A percentile compares a stretch with the other conserved stretches of the same genome.
These are phyloP conservation scores for Lottia scabra DNA, from an alignment of 2,888 invertebrate species.

Conservation along the genomic window DNA sequence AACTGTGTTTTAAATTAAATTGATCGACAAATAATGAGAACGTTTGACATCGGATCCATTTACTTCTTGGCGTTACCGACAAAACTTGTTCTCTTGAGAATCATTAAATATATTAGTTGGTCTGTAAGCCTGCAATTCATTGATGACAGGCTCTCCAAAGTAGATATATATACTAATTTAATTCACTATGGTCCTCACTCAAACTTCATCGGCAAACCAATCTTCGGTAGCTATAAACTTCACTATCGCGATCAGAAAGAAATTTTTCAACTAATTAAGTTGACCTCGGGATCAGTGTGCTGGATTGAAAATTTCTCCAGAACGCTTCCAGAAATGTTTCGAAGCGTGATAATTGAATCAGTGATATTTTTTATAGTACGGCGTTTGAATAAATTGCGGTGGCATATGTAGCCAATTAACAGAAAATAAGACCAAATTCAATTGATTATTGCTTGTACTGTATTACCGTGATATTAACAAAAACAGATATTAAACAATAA, in stretches of 20 bases:
- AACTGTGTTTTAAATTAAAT: background rate
- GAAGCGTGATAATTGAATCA: background rate
- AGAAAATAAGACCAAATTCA: too few species aligned
- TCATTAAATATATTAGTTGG: slow-evolving; percentile 4
- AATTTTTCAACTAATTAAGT: slow-evolving; percentile 2
- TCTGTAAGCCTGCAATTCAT: background rate
- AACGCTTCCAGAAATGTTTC: background rate
- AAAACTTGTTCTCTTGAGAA: background rate
- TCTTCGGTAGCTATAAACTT: background rate
- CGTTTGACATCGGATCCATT: background rate
- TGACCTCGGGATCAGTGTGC: background rate
- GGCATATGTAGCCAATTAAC: too few species aligned
- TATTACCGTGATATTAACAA: too few species aligned
- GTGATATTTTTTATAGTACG: background rate
- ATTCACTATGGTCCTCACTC: background rate
- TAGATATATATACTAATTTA: background rate
- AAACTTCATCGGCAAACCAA: background rate
- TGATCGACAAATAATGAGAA: background rate
- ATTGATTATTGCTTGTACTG: too few species aligned
- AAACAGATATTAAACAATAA: too few species aligned
- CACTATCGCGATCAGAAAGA: background rate
- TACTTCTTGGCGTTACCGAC: background rate
- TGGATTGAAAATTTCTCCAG: slow-evolving; percentile 1
- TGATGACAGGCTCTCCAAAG: background rate
- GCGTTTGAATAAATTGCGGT: background rate